These are phyloP conservation scores for Synanthedon myopaeformis DNA, from an alignment of 2,888 invertebrate species.

Conservation along the genomic window DNA sequence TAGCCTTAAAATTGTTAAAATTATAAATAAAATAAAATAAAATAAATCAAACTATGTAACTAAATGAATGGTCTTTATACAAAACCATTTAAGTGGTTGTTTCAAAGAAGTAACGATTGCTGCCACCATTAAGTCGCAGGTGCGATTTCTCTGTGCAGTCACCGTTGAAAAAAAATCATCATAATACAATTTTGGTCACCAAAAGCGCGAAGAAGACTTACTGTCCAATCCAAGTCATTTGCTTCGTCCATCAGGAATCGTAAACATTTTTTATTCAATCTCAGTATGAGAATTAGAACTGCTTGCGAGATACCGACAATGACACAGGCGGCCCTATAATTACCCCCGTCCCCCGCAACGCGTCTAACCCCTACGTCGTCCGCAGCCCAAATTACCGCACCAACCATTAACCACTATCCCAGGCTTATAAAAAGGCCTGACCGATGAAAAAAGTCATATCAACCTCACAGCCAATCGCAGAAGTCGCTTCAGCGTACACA, in stretches of 20 bases:
- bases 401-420: conserved; percentile 59
- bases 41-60: too few relatives aligned
- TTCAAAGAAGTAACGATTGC: too few relatives aligned
- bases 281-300: conserved; percentile 38
- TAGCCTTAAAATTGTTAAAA: too few relatives aligned
- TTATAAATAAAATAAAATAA: too few relatives aligned
- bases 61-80: too few relatives aligned
- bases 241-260: not conserved
- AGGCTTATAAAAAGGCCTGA: conserved; percentile 49
- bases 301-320: conserved; percentile 52
- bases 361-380: conserved; percentile 5
- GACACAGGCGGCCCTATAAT: conserved; percentile 62
- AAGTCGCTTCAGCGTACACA: conserved; percentile 3
- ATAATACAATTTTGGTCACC: not conserved
- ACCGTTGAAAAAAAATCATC: not conserved
- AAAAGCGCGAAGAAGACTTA: not conserved
- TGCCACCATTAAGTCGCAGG: too few relatives aligned
- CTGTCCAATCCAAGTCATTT: conserved; percentile 1
- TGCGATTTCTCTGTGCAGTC: not conserved
- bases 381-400: conserved; percentile 50
- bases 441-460: conserved; percentile 41
- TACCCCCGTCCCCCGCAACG: conserved; percentile 38
- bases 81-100: too few relatives aligned
- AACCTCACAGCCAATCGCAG: conserved; percentile 39
- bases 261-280: conserved; percentile 23